phyloP scores from a whole-genome alignment of 2,797 vertebrate species.

The Ctenosaura bakeri region DNA sequence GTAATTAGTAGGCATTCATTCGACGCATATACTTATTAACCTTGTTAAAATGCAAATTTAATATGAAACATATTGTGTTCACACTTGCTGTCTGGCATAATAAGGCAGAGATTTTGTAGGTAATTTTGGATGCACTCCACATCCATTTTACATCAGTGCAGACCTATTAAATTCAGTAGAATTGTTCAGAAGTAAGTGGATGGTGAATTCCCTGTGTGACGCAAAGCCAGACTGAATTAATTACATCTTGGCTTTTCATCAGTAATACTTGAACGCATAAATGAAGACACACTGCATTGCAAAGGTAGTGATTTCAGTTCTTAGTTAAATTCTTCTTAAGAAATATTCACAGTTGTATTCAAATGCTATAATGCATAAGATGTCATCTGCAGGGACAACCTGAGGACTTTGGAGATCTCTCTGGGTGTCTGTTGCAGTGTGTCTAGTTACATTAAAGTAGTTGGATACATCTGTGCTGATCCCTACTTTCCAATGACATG shows the following conservation, averaged over 20 bases:
- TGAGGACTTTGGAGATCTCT: too few species aligned
- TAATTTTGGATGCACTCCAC: constrained; percentile 16
- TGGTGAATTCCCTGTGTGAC: not conserved
- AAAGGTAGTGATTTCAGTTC: not conserved
- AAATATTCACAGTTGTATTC: not conserved
- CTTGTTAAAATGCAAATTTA: constrained; percentile 59
- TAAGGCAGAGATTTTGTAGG: constrained; percentile 9
- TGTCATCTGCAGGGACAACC: too few species aligned
- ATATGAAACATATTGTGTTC: constrained; percentile 35
- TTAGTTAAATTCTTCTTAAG: not conserved
- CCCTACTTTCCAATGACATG: too few species aligned
- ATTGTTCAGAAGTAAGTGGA: not conserved
- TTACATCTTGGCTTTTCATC: not conserved
- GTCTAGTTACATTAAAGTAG: too few species aligned
- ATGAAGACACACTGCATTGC: not conserved
- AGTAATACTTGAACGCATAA: constrained; percentile 1
- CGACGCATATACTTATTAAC: constrained; percentile 38
- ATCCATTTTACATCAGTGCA: constrained; percentile 10
- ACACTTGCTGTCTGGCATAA: constrained; percentile 31
- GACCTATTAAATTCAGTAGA: constrained; percentile 2
- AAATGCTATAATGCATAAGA: not conserved
- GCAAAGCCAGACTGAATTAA: constrained; percentile 19
- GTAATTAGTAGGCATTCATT: constrained; percentile 41
- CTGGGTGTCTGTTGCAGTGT: too few species aligned
- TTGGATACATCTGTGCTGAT: too few species aligned